phyloP scores from a whole-genome alignment of 1,140 invertebrate species.

The Neodiprion pinetum region DNA sequence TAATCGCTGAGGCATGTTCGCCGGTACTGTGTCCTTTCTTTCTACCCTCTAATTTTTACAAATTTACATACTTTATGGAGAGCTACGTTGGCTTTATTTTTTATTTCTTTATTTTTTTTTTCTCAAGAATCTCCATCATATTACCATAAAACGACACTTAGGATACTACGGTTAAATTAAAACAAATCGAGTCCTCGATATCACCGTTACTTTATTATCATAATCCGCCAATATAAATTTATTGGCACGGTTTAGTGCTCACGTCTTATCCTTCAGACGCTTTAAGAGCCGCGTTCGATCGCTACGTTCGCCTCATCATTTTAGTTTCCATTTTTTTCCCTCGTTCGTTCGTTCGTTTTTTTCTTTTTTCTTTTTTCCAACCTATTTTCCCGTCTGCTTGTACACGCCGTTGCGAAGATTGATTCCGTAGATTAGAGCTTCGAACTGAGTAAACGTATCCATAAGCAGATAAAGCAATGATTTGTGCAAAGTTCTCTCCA shows the following conservation, averaged over 20 bases:
- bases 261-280: slow-evolving; percentile 11
- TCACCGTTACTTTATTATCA: slow-evolving; percentile 25
- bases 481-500: background rate
- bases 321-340: background rate
- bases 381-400: background rate
- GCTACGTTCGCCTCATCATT: slow-evolving; percentile 18
- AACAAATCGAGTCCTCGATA: slow-evolving; percentile 17
- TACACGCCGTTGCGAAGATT: no score
- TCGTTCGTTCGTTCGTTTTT: background rate
- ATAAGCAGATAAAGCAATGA: no score
- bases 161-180: slow-evolving; percentile 27
- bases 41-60: no score
- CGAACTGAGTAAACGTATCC: no score
- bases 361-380: background rate
- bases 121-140: background rate
- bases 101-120: background rate
- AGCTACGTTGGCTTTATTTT: background rate
- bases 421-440: no score
- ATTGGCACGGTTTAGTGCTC: slow-evolving; percentile 25
- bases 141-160: slow-evolving; percentile 25
- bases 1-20: no score
- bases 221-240: slow-evolving; percentile 32
- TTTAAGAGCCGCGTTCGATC: slow-evolving; percentile 6
- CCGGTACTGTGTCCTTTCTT: no score
- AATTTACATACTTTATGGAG: no score